phyloP scores from a whole-genome alignment of 64 coral and sea anemone genomes.

The Montipora foliosa region DNA sequence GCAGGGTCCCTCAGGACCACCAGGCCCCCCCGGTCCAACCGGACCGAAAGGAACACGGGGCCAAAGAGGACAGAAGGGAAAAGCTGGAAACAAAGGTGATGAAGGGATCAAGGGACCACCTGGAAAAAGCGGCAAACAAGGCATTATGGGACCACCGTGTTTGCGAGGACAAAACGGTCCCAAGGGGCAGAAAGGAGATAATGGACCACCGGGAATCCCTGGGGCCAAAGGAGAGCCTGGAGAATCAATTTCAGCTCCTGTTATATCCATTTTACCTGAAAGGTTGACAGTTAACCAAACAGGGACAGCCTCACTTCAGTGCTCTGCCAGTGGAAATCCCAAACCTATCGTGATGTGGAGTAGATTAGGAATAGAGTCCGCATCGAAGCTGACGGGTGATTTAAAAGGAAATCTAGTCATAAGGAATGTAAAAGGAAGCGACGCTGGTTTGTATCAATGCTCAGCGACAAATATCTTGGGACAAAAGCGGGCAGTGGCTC shows the following conservation, averaged over 20 bases:
- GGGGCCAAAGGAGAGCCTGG: constrained; percentile 70
- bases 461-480: constrained; percentile 54
- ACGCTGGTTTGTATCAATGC: constrained; percentile 59
- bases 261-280: constrained; percentile 13
- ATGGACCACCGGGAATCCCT: constrained; percentile 6
- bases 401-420: constrained; percentile 3
- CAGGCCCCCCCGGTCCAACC: constrained; percentile 27
- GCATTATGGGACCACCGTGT: constrained; percentile 13
- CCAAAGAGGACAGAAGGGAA: constrained; percentile 29
- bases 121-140: constrained; percentile 28
- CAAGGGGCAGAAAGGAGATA: constrained; percentile 35
- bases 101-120: constrained; percentile 25
- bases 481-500: background rate
- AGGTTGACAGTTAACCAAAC: constrained; percentile 35
- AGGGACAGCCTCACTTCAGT: constrained; percentile 30
- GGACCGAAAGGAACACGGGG: constrained; percentile 32
- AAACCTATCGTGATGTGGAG: constrained; percentile 62
- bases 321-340: constrained; percentile 68
- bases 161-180: constrained; percentile 3
- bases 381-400: background rate
- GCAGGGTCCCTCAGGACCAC: background rate
- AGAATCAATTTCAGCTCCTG: constrained; percentile 9
- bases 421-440: constrained; percentile 19
- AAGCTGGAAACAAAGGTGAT: background rate
- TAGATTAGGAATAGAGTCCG: constrained; percentile 10